These are phyloP conservation scores for Steinernema khuongi DNA, from an alignment of 1,140 invertebrate genomes.

Conservation along the genomic window DNA sequence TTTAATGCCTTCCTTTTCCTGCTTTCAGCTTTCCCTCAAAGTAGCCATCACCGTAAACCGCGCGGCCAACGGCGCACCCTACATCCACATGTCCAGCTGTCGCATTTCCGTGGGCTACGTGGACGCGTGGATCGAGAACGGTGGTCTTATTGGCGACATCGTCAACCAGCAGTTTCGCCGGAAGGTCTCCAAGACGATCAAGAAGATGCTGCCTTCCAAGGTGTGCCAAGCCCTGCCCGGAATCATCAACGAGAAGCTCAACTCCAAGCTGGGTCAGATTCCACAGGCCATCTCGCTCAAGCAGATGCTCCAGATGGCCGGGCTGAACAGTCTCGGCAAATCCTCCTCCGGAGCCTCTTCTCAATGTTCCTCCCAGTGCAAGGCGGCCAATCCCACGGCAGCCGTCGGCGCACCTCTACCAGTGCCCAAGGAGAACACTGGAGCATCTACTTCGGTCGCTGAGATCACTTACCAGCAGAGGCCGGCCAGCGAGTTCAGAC, in stretches of 20 bases:
- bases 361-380: constrained; percentile 17
- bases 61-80: constrained; percentile 39
- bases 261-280: constrained; percentile 46
- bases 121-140: constrained; percentile 57
- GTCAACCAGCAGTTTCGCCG: constrained; percentile 55
- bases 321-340: neutral
- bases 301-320: constrained; percentile 44
- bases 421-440: neutral
- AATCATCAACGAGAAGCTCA: constrained; percentile 51
- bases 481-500: too few species aligned
- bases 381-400: neutral
- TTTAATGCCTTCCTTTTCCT: neutral
- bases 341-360: too few species aligned
- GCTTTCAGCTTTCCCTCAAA: constrained; percentile 35
- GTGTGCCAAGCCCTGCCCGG: constrained; percentile 46
- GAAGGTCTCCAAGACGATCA: constrained; percentile 26
- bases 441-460: neutral
- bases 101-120: constrained; percentile 47
- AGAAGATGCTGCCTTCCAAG: constrained; percentile 48
- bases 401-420: neutral
- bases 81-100: constrained; percentile 44
- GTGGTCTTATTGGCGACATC: constrained; percentile 56
- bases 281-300: constrained; percentile 49
- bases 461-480: neutral
- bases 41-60: constrained; percentile 48